These are phyloP conservation scores for Dicranocentrus wangi DNA, from an alignment of 2,888 invertebrate genomes.

Conservation along the genomic window DNA sequence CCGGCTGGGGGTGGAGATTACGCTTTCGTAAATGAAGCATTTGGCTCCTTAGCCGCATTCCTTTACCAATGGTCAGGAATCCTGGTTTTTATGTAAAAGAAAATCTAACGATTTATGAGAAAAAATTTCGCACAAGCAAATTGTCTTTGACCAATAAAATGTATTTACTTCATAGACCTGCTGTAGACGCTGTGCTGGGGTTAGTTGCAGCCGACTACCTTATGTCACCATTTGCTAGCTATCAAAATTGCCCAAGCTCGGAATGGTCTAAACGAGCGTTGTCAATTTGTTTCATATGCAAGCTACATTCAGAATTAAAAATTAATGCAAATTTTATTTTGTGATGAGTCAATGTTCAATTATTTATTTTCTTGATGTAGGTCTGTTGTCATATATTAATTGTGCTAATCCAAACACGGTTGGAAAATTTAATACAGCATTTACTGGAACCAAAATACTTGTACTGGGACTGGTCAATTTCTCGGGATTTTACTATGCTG, in stretches of 20 bases:
- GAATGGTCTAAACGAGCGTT: background rate
- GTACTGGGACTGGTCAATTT: background rate
- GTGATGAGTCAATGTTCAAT: no score
- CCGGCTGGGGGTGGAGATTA: constrained; percentile 58
- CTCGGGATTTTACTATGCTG: background rate
- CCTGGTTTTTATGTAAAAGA: constrained; percentile 18
- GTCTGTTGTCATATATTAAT: background rate
- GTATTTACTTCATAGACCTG: background rate
- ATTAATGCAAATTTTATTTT: background rate
- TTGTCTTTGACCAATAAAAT: no score
- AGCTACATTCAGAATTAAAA: background rate
- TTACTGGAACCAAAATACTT: background rate
- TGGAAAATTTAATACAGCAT: background rate
- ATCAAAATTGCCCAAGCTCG: background rate
- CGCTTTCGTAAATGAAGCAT: constrained; percentile 45
- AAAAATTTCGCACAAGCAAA: no score
- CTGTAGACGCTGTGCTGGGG: background rate
- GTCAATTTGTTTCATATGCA: background rate
- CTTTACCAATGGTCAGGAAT: constrained; percentile 36
- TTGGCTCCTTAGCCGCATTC: constrained; percentile 49
- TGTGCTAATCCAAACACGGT: constrained; percentile 6
- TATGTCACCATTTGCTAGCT: background rate
- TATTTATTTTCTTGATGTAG: no score
- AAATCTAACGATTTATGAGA: no score
- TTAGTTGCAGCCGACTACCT: background rate